These are phyloP conservation scores for Belgica antarctica DNA, from an alignment of 2,888 invertebrate species.

Conservation along the genomic window DNA sequence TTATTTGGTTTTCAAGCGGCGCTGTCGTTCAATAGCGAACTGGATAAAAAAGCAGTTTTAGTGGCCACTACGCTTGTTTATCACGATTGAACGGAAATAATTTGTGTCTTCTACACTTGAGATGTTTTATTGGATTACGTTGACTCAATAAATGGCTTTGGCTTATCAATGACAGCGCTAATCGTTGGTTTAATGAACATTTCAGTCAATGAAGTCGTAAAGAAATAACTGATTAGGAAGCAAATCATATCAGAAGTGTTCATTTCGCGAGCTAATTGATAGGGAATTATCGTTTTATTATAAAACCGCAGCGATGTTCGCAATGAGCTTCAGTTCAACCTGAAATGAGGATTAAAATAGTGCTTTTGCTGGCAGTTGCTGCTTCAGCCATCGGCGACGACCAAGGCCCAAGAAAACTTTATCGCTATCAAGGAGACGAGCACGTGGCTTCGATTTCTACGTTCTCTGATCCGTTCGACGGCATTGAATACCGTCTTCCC, in stretches of 20 bases:
- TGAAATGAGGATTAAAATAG: not conserved
- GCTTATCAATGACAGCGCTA: conserved; percentile 44
- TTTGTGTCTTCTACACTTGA: not conserved
- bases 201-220: no score
- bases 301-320: no score
- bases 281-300: no score
- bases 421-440: not conserved
- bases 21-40: no score
- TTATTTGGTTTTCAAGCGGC: not conserved
- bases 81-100: not conserved
- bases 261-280: conserved; percentile 50
- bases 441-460: not conserved
- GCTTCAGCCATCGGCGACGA: no score
- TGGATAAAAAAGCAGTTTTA: not conserved
- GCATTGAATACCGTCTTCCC: conserved; percentile 56
- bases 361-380: not conserved
- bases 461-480: conserved; percentile 22
- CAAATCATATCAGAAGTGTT: conserved; percentile 49
- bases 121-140: not conserved
- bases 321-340: no score
- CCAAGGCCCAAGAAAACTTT: conserved; percentile 15
- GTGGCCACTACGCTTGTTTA: not conserved
- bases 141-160: no score
- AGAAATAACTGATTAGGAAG: conserved; percentile 49
- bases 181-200: conserved; percentile 49